These are phyloP conservation scores for Rutpela maculata DNA, from an alignment of 2,888 invertebrate genomes.

Conservation along the genomic window DNA sequence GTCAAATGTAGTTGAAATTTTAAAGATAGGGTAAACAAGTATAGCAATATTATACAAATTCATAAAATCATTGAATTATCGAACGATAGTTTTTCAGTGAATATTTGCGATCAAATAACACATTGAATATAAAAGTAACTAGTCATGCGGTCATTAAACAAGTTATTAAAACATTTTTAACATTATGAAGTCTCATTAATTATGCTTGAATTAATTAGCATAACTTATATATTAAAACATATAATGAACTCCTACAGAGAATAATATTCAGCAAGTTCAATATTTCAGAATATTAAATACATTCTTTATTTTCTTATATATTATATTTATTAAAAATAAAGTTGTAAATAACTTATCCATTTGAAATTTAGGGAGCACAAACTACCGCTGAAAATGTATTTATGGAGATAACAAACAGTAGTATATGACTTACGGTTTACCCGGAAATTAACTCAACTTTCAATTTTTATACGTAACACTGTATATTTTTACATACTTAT, in stretches of 20 bases:
- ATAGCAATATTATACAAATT: background rate
- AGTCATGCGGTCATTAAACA: slow-evolving; percentile 13
- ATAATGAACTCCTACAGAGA: background rate
- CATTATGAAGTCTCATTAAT: background rate
- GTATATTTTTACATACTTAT: too few species aligned
- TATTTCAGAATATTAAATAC: background rate
- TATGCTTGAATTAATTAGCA: slow-evolving; percentile 14
- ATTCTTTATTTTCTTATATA: background rate
- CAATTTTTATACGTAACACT: too few species aligned
- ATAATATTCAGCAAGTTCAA: background rate
- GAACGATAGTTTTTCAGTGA: background rate
- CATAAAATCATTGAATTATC: background rate
- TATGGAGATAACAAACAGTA: too few species aligned
- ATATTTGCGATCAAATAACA: background rate
- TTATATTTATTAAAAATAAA: too few species aligned
- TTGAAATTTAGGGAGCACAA: too few species aligned
- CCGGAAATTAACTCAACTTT: too few species aligned
- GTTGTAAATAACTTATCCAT: too few species aligned
- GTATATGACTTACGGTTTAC: too few species aligned
- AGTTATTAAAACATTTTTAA: slow-evolving; percentile 10
- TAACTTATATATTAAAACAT: slow-evolving; percentile 13
- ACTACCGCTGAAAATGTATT: too few species aligned
- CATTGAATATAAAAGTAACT: slow-evolving; percentile 1
- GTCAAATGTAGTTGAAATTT: too few species aligned
- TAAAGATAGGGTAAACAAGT: too few species aligned